phyloP scores from a whole-genome alignment of 2,888 invertebrate species.

The Abrostola tripartita region DNA sequence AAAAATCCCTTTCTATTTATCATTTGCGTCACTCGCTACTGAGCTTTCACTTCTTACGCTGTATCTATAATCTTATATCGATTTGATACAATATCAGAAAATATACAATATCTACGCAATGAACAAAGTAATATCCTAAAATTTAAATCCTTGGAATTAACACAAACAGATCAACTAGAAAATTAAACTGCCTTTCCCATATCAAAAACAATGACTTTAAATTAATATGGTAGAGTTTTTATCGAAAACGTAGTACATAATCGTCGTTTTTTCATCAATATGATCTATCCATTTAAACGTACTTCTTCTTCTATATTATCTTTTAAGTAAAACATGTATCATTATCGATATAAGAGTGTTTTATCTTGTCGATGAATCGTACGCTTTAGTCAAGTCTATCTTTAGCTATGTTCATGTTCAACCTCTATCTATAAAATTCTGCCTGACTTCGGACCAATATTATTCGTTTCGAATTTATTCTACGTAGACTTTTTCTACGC shows the following conservation, averaged over 20 bases:
- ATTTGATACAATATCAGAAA: slow-evolving; percentile 37
- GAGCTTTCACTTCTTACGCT: slow-evolving; percentile 14
- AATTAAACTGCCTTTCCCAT: background rate
- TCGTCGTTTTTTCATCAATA: background rate
- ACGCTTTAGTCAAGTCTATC: slow-evolving; percentile 39
- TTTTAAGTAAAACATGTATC: slow-evolving; percentile 28
- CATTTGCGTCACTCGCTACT: slow-evolving; percentile 20
- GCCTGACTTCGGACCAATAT: slow-evolving; percentile 78
- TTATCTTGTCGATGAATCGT: slow-evolving; percentile 31
- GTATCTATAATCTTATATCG: slow-evolving; percentile 46
- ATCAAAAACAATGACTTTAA: slow-evolving; percentile 6
- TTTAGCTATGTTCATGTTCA: slow-evolving; percentile 38
- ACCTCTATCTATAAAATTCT: slow-evolving; percentile 54
- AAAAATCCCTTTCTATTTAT: slow-evolving; percentile 11
- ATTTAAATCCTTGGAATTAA: background rate
- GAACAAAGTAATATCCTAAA: background rate
- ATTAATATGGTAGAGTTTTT: background rate
- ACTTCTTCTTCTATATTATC: background rate
- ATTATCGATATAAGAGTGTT: slow-evolving; percentile 44
- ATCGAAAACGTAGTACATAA: background rate
- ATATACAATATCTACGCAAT: background rate
- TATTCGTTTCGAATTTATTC: slow-evolving; percentile 79
- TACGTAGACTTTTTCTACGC: slow-evolving; percentile 68
- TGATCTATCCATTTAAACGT: background rate
- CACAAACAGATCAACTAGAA: background rate